These are phyloP conservation scores for Drosophila lacicola DNA, from an alignment of 2,888 invertebrate genomes.

Conservation along the genomic window DNA sequence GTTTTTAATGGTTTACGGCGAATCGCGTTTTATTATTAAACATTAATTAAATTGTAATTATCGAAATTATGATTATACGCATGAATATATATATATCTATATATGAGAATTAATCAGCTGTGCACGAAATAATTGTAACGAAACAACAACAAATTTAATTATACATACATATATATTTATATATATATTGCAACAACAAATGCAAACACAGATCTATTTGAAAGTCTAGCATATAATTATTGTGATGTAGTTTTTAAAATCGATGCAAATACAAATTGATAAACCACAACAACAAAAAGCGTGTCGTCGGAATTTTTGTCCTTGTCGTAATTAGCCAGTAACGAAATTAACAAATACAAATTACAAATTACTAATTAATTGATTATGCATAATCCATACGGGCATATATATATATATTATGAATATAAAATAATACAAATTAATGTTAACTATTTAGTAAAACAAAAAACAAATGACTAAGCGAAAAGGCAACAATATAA, in stretches of 20 bases:
- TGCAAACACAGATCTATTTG: constrained; percentile 46
- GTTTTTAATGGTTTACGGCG: constrained; percentile 30
- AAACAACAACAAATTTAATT: constrained; percentile 25
- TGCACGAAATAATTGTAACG: constrained; percentile 58
- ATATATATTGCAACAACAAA: constrained; percentile 18
- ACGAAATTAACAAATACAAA: constrained; percentile 41
- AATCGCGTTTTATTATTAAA: constrained; percentile 25
- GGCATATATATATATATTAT: constrained; percentile 28
- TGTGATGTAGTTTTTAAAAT: constrained; percentile 83
- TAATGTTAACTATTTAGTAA: constrained; percentile 69
- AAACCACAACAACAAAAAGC: constrained; percentile 5
- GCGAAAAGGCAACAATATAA: constrained; percentile 41
- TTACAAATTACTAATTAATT: constrained; percentile 38
- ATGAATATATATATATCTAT: constrained; percentile 42
- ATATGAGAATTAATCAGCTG: constrained; percentile 57
- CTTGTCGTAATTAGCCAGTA: constrained; percentile 63
- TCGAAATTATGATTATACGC: constrained; percentile 35
- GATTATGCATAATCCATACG: constrained; percentile 33
- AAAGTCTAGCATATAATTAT: constrained; percentile 83
- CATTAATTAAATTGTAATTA: constrained; percentile 15
- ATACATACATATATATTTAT: constrained; percentile 28
- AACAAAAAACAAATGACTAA: constrained; percentile 47
- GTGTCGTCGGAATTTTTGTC: constrained; percentile 61
- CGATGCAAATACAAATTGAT: constrained; percentile 47
- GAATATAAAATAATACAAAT: constrained; percentile 13